Conservation (phyloP, 92 coral and sea anemone genomes). For the Phenganax marumi region DNA sequence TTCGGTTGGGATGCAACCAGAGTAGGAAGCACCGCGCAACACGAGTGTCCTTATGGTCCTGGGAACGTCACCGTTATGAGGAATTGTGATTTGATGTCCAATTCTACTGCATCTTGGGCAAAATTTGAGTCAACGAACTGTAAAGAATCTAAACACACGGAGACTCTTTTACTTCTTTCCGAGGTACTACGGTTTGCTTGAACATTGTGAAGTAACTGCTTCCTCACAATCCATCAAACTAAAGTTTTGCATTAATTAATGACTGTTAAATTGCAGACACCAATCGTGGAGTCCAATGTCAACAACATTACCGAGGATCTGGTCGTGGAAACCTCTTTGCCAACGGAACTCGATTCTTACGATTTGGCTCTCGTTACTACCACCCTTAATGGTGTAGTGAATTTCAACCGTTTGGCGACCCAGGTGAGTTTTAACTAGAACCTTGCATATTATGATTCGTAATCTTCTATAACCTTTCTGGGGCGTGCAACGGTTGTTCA, state of each 20-base stretch:
- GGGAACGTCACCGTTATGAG: conserved; percentile 2
- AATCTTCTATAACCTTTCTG: too few relatives aligned
- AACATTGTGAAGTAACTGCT: not conserved
- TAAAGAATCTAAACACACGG: conserved; percentile 15
- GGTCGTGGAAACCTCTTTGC: conserved; percentile 15
- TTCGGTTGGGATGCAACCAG: conserved; percentile 18
- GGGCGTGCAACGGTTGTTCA: too few relatives aligned
- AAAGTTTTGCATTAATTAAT: not conserved
- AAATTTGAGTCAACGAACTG: conserved; percentile 13
- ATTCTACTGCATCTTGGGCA: conserved; percentile 1
- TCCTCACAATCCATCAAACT: not conserved
- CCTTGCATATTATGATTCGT: not conserved
- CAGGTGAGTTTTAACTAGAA: not conserved
- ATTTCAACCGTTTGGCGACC: not conserved
- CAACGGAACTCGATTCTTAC: conserved; percentile 19
- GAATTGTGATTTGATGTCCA: not conserved
- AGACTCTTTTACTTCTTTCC: conserved; percentile 13
- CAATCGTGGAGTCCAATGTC: conserved; percentile 14
- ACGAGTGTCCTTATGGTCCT: conserved; percentile 39
- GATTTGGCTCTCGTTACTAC: conserved; percentile 12
- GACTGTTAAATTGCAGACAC: not conserved
- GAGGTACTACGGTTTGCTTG: conserved; percentile 4
- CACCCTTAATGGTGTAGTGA: not conserved
- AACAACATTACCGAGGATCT: not conserved
- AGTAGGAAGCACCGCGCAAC: not conserved